Conservation (phyloP, 2,113 vertebrate species). For the Chaetorhynchus papuensis region DNA sequence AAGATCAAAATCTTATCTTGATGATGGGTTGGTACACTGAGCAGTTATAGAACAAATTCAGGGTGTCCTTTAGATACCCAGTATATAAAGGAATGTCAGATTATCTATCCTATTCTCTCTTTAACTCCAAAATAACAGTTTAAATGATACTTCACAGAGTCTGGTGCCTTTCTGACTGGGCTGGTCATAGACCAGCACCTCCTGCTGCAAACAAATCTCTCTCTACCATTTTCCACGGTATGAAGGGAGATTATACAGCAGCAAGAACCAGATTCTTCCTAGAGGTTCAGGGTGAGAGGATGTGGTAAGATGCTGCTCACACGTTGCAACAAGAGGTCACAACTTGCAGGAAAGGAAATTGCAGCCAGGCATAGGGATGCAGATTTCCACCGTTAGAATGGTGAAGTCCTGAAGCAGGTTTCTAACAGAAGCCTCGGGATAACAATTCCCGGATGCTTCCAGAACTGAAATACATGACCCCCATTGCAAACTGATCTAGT, state of each 20-base stretch:
- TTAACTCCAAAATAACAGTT: neutral
- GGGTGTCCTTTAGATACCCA: neutral
- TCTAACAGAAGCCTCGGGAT: neutral
- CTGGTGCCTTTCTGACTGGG: neutral
- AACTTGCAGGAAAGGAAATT: neutral
- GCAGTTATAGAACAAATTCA: neutral
- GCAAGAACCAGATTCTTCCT: neutral
- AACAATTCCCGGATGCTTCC: neutral
- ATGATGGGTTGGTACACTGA: neutral
- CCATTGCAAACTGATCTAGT: neutral
- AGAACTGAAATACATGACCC: neutral
- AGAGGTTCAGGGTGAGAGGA: neutral
- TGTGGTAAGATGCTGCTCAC: accelerated
- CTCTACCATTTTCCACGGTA: neutral
- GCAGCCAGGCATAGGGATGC: neutral
- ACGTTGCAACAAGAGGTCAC: neutral
- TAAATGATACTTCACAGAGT: neutral
- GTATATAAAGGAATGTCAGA: neutral
- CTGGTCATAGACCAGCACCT: neutral
- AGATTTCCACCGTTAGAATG: neutral
- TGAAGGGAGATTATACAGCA: neutral
- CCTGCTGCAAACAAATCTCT: neutral
- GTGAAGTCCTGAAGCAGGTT: neutral
- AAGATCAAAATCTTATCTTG: neutral
- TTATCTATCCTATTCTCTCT: neutral